Conservation (phyloP, 2,797 vertebrate genomes). For the Antennarius maculatus region DNA sequence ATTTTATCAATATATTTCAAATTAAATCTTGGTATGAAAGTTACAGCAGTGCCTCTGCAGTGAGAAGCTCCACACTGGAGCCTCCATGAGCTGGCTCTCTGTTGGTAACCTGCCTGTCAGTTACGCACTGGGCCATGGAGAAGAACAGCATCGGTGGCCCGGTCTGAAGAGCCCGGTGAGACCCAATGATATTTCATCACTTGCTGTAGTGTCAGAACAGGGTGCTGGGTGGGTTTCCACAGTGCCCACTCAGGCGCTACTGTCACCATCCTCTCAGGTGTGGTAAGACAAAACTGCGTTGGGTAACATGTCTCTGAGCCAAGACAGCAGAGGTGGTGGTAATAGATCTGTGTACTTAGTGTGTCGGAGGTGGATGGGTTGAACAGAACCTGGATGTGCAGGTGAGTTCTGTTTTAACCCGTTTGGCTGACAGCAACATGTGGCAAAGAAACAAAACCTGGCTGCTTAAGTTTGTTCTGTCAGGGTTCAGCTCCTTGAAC, state of each 20-base stretch:
- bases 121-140: slow-evolving; percentile 59
- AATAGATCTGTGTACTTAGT: not conserved
- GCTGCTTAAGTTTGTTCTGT: slow-evolving; percentile 6
- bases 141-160: slow-evolving; percentile 42
- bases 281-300: slow-evolving; percentile 36
- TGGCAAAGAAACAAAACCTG: slow-evolving; percentile 2
- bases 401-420: not conserved
- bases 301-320: slow-evolving; percentile 13
- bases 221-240: slow-evolving; percentile 29
- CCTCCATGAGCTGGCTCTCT: slow-evolving; percentile 27
- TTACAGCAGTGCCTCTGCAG: not conserved
- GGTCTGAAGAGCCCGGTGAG: slow-evolving; percentile 39
- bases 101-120: slow-evolving; percentile 52
- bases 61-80: slow-evolving; percentile 1
- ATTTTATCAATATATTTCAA: too few species aligned
- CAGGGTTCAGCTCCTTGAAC: slow-evolving; percentile 1
- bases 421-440: not conserved
- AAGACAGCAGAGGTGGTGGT: slow-evolving; percentile 1
- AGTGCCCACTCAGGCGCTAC: slow-evolving; percentile 19
- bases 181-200: slow-evolving; percentile 66
- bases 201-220: slow-evolving; percentile 47
- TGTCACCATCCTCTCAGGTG: slow-evolving; percentile 49
- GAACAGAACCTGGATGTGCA: not conserved
- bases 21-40: too few species aligned
- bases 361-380: not conserved